These are phyloP conservation scores for Anodontia alba DNA, from an alignment of 2,888 invertebrate species.

Conservation along the genomic window DNA sequence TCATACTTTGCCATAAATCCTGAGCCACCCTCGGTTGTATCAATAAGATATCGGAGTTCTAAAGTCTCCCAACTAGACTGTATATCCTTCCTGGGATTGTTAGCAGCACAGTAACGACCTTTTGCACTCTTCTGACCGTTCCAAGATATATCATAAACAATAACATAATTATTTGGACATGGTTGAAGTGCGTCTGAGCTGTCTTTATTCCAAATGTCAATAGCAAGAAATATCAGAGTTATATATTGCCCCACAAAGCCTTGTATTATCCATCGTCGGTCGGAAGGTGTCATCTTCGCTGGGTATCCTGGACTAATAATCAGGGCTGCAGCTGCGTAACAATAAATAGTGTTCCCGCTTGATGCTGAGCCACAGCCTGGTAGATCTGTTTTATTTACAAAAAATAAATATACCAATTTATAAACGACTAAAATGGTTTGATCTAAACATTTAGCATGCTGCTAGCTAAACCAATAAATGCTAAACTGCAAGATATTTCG, in stretches of 20 bases:
- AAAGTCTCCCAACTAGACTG: neutral
- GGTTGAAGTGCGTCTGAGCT: too few species aligned
- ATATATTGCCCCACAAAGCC: constrained; percentile 29
- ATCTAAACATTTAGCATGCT: too few species aligned
- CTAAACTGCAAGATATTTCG: too few species aligned
- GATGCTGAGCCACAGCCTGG: constrained; percentile 50
- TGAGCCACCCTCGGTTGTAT: neutral
- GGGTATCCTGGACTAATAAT: constrained; percentile 49
- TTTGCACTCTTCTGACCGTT: neutral
- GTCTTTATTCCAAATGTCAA: constrained; percentile 5
- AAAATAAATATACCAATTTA: too few species aligned
- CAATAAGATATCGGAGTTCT: neutral
- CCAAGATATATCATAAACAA: neutral
- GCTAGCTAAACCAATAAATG: too few species aligned
- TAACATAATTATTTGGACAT: constrained; percentile 1
- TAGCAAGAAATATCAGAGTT: neutral
- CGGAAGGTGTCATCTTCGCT: neutral
- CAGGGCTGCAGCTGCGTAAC: constrained; percentile 32
- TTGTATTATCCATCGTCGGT: constrained; percentile 23
- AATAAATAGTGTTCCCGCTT: constrained; percentile 17
- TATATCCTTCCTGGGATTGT: neutral
- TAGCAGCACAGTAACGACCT: neutral
- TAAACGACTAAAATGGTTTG: too few species aligned
- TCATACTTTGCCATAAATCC: constrained; percentile 4
- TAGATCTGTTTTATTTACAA: constrained; percentile 47